Evolutionary conservation across 2,113 vertebrate species (phyloP).

Genomic region (Poeciliopsis prolifica): DNA sequence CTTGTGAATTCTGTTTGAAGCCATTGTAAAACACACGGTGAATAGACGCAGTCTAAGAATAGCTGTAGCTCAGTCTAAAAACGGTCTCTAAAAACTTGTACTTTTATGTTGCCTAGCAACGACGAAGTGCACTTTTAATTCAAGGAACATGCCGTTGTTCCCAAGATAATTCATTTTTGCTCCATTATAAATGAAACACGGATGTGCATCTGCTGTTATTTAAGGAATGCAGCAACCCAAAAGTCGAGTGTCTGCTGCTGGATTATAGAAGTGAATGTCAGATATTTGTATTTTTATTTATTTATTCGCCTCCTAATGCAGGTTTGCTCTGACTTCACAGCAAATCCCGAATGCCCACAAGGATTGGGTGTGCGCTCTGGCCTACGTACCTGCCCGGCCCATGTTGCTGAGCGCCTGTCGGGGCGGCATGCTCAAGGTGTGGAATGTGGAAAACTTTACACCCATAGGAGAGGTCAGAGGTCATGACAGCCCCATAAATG

Average conservation of each 20-base stretch:
- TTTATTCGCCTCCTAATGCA: neutral
- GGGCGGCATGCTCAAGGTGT: slow-evolving; percentile 92
- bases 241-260: neutral
- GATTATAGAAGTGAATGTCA: neutral
- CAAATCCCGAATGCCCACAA: slow-evolving; percentile 98
- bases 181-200: slow-evolving; percentile 4
- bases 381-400: slow-evolving; percentile 89
- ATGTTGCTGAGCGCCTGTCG: slow-evolving; percentile 95
- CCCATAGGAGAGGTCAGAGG: slow-evolving; percentile 94
- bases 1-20: slow-evolving; percentile 12
- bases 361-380: slow-evolving; percentile 97
- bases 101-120: slow-evolving; percentile 51
- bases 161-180: neutral
- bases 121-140: slow-evolving; percentile 13
- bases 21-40: slow-evolving; percentile 13
- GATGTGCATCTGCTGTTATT: slow-evolving; percentile 14
- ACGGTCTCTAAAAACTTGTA: slow-evolving; percentile 13
- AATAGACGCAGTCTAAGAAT: slow-evolving; percentile 33
- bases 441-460: slow-evolving; percentile 96
- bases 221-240: slow-evolving; percentile 11
- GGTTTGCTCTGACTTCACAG: slow-evolving; percentile 69
- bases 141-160: slow-evolving; percentile 9
- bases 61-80: slow-evolving; percentile 25
- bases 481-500: slow-evolving; percentile 95
- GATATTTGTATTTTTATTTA: too few relatives aligned